Base-by-base conservation (phyloP, 2,797 vertebrate genomes). In the Neomorphus geoffroyi region DNA sequence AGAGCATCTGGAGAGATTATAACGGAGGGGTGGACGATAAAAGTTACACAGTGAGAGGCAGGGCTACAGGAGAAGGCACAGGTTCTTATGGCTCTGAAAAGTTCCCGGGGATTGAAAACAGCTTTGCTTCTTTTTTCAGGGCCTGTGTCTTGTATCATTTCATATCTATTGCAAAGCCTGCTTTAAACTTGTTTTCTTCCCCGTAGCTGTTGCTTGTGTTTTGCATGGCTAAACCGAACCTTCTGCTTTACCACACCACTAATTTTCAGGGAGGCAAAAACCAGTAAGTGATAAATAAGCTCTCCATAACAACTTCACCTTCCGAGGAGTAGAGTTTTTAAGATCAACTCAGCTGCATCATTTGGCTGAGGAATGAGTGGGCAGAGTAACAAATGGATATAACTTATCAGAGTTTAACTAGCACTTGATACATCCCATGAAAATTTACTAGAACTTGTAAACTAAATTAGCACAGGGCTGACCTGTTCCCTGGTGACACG, bases 1-100 rank as follows among this genome's bases (percentile, higher is more conserved):
- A n/a, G n/a, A n/a, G n/a, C n/a, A n/a, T n/a, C n/a, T n/a, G n/a
- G 11, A 19, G 23, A 17, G 8, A 3, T 4, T 23, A 1, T 4
- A 4, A 3, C 5, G 12, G 22, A 5, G 14, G 3, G 5, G 28
- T 56, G 21, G 26, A 32, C 35, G 35, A 19, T 24, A 3, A 7
- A 73, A 57, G 5, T 2, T 65, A 54, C 27, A 4, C 13, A 3
- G 7, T 32, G 12, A 53, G 43, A 39, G 11, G 6, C 3, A 28
- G 30, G 15, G 5, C 41, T 35, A 0, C 4, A 18, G 27, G n/a
- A 18, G 43, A 58, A 69, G 16, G 18, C 2, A 7, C 1, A 6
- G 23, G 3, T 60, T 54, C 30, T 33, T 5, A 5, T 3, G 10
- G 21, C 46, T 54, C 46, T 86, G 43, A 30, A 41, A 77, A 67